Base-by-base conservation (phyloP, 37 sponge, comb jelly and placozoan genomes). In the Chondrilla cf. caribensis region DNA sequence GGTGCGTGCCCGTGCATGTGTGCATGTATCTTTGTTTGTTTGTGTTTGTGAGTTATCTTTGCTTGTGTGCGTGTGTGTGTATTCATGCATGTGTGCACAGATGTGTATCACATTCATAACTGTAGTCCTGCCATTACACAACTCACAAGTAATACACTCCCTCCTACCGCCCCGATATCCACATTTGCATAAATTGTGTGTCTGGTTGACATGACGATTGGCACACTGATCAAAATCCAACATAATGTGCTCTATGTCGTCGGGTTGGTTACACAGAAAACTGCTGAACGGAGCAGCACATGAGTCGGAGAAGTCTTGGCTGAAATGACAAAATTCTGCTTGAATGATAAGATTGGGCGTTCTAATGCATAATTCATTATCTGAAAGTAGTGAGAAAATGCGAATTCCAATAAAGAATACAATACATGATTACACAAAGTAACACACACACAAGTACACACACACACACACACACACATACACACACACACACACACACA, bases 291-390 rank as follows among this genome's bases (percentile, higher is more conserved):
- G 76, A 2, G 76, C 76, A 19, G 76, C 41, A 42, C 76, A 73
- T 2, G 19, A 37, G 6, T 24, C 54, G 3, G 4, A 8, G 25
- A 36, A 25, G n/a, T 35, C 41, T 3, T 32, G 39, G 19, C 25
- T 7, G 37, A 88, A 92, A 71, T 92, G 93, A 57, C 93, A 92
- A 54, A 3, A 41, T 54, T 88, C 77, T 11, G 86, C 65, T 58
- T 86, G 84, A 0, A 43, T 70, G 1, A 88, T 0, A 1, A 81
- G 44, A 21, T 33, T 33, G 3, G 38, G 40, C 1, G 8, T 4
- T 38, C 87, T 84, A 1, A 41, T 22, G 67, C 93, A 92, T 0
- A 37, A 0, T 3, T 72, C 9, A 47, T 88, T 92, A 19, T 39
- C 93, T 92, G 68, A 35, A 82, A 73, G 15, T 11, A 47, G 11